These are phyloP conservation scores for Trichomalopsis sarcophagae DNA, from an alignment of 1,140 invertebrate species.

Conservation along the genomic window DNA sequence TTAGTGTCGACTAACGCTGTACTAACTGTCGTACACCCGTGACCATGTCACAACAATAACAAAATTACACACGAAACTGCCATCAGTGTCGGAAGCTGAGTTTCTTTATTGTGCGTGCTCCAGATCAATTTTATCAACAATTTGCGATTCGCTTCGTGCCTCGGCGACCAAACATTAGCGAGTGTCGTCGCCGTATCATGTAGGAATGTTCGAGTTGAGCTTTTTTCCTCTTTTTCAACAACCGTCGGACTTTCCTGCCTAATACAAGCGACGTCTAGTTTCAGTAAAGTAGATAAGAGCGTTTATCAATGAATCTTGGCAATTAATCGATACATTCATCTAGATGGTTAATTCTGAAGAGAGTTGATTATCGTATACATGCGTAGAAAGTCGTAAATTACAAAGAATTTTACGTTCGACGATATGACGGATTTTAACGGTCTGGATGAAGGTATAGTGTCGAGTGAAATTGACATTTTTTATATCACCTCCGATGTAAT, in stretches of 20 bases:
- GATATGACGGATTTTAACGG: background rate
- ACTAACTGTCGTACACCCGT: background rate
- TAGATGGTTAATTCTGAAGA: too few species aligned
- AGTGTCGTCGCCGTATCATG: background rate
- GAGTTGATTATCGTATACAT: too few species aligned
- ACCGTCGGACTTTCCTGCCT: background rate
- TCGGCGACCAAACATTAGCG: conserved; percentile 56
- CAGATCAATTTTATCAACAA: conserved; percentile 19
- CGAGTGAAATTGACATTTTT: background rate
- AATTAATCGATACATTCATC: background rate
- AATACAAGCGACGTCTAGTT: background rate
- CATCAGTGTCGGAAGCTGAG: background rate
- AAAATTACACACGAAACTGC: background rate
- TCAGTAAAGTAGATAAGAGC: background rate
- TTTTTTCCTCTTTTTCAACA: background rate
- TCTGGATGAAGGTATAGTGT: background rate
- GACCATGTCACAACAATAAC: background rate
- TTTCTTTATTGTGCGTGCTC: background rate
- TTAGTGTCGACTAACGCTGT: background rate
- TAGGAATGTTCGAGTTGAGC: background rate
- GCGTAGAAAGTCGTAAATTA: too few species aligned
- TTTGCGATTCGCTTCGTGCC: conserved; percentile 55
- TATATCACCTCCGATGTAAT: conserved; percentile 30
- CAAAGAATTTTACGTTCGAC: too few species aligned
- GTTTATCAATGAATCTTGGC: background rate